Evolutionary conservation across 2,888 invertebrate genomes (phyloP).

Genomic region (Augiades crinisus): DNA sequence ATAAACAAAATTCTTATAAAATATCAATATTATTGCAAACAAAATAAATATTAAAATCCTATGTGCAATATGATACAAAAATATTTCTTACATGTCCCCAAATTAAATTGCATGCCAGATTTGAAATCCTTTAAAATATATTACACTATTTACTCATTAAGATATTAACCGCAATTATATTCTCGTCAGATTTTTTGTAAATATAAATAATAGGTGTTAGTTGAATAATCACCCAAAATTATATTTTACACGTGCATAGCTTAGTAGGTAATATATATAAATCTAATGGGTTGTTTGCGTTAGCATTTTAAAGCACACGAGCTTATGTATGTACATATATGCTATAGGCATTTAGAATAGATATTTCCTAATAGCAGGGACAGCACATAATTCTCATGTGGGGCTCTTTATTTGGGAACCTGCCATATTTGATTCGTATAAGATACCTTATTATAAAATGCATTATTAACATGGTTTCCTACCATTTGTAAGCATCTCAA

Average conservation of each 20-base stretch:
- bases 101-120: neutral
- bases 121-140: constrained; percentile 20
- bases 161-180: constrained; percentile 19
- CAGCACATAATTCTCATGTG: neutral
- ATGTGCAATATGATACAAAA: constrained; percentile 7
- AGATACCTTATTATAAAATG: too few relatives aligned
- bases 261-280: neutral
- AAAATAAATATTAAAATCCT: neutral
- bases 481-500: too few relatives aligned
- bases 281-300: constrained; percentile 1
- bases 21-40: too few relatives aligned
- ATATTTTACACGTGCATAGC: neutral
- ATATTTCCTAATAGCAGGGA: neutral
- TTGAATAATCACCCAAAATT: neutral
- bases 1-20: too few relatives aligned
- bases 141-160: constrained; percentile 17
- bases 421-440: neutral
- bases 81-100: neutral
- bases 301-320: constrained; percentile 7
- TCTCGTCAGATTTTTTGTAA: constrained; percentile 11
- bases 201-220: constrained; percentile 6
- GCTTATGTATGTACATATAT: constrained; percentile 13
- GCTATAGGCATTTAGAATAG: constrained; percentile 9
- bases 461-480: too few relatives aligned
- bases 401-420: neutral